These are phyloP conservation scores for Esox lucius DNA, from an alignment of 2,797 vertebrate genomes.

Conservation along the genomic window DNA sequence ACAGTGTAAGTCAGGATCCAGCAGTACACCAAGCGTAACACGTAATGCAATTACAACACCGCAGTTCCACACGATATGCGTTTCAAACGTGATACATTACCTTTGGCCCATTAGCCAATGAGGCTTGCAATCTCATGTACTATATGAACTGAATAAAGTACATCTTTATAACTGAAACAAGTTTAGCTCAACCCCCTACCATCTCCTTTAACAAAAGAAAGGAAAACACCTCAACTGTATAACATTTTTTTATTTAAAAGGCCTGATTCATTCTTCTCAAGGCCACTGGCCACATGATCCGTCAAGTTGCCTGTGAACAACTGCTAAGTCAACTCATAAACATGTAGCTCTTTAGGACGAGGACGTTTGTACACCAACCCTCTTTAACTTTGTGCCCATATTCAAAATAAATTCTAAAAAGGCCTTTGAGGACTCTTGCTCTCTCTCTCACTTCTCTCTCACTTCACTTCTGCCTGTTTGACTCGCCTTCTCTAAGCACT, in stretches of 20 bases:
- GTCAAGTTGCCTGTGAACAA: not conserved
- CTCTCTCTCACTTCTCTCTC: not conserved
- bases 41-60: conserved; percentile 1
- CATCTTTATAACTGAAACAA: not conserved
- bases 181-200: not conserved
- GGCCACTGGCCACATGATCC: not conserved
- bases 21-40: not conserved
- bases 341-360: not conserved
- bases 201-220: not conserved
- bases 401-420: not conserved
- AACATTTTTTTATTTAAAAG: conserved; percentile 3
- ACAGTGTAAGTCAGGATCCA: not conserved
- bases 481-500: not conserved
- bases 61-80: not conserved
- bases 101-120: not conserved
- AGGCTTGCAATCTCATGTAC: not conserved
- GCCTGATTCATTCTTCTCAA: not conserved
- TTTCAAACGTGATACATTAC: not conserved
- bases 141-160: not conserved
- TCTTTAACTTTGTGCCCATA: not conserved
- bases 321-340: not conserved
- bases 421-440: not conserved
- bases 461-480: not conserved
- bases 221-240: not conserved
- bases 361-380: not conserved